Evolutionary conservation across 1,140 invertebrate genomes (phyloP), one percentile per base, ranked within the genome.

Genomic region (Drosophila lacertosa): DNA sequence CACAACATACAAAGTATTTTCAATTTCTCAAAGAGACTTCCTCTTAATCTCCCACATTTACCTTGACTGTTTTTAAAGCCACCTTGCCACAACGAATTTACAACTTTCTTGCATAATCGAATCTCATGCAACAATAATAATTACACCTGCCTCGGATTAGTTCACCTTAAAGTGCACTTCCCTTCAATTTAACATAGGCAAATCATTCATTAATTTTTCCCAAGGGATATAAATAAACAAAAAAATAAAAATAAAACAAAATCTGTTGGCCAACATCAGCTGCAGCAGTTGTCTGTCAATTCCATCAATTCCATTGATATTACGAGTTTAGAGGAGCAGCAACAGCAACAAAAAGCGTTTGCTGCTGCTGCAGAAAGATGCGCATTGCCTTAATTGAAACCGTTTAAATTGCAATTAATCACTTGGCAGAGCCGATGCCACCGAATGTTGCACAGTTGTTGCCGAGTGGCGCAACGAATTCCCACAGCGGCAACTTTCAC

Each of bases 351-450:
- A 42, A 70, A 60, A 67, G 44, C 53, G 29, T 44, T 45, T 63
- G 47, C 66, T 47, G 44, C n/a, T 81, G 82, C 77, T 58, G 82
- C 64, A 72, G 58, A 81, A 81, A 79, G 81, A 86, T 86, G 82
- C 82, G 82, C 82, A 88, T 71, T 88, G 82, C 74, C 78, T 88
- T 89, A 89, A 89, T 89, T 89, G 84, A 89, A 89, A 89, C 81
- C 86, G 81, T 89, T 89, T 89, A 89, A 89, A 89, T 82, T 88
- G 81, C 86, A 83, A 89, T 89, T 89, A 89, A 89, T 89, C 86
- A 89, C 74, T 44, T 51, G 74, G 50, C 64, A 42, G 68, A 69
- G 55, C 65, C 74, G 54, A 75, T 18, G 55, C 40, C 37, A 66
- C 62, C 75, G 77, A 86, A 72, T 78, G 79, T 66, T 84, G 83